Evolutionary conservation across 2,888 invertebrate genomes (phyloP), one percentile per base, ranked within the genome.

Genomic region (Drosophila birchii): DNA sequence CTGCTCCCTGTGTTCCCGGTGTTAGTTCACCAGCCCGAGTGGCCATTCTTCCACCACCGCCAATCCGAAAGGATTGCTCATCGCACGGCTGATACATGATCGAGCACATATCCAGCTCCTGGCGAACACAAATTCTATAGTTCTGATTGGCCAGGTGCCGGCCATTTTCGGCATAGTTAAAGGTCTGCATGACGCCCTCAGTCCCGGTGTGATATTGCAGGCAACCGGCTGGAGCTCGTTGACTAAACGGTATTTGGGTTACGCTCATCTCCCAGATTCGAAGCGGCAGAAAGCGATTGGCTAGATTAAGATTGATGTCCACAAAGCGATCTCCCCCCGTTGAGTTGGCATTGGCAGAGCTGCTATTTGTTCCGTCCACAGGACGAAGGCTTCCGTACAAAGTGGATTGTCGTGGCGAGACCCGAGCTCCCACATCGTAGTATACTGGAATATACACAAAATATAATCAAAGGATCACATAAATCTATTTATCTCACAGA

Each of bases 101-200:
- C 2, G 96, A 95, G 86, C 97, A 97, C 94, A 95, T 95, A 0
- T 94, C 95, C 14, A 90, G 90, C 86, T 95, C 96, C 80, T 95
- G 95, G 5, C 96, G 93, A 76, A 97, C 94, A 89, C 97, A 97
- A 9, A 96, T 94, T 57, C 94, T 94, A 92, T 97, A 97, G 81
- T 96, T 95, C 88, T 97, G 97, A 76, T 95, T 94, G 0, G 97
- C 95, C 32, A 97, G 93, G 89, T 96, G 96, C 0, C 97, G 94
- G 0, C 97, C 97, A 86, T 97, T 97, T 32, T 95, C 95, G 0
- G 96, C 96, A 90, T 95, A 97, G 92, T 97, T 97, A 92, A 97
- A 95, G 0, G 96, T 96, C 92, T 95, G 95, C 73, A 93, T 81
- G 38, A 93, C 90, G 92, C 96, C 96, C 83, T 94, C 94, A 5